These are phyloP conservation scores for Pimephales promelas DNA, from an alignment of 2,113 vertebrate species.

Conservation along the genomic window DNA sequence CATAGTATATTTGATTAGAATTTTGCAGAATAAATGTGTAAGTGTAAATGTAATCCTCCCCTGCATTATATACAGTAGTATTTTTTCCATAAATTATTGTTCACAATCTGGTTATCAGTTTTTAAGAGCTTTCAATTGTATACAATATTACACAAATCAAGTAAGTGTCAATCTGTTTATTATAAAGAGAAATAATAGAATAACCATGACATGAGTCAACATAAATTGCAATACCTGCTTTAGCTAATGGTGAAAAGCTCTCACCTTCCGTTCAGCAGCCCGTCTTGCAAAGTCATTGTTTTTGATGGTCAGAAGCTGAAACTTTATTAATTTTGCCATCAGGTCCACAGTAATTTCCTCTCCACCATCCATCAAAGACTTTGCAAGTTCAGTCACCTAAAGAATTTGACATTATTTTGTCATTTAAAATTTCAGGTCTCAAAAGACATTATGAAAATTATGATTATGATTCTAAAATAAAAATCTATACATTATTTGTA, in stretches of 20 bases:
- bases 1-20: not conserved
- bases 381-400: conserved; percentile 82
- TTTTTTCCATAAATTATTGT: not conserved
- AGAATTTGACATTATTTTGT: not conserved
- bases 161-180: not conserved
- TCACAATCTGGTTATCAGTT: not conserved
- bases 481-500: not conserved
- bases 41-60: not conserved
- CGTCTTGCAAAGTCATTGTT: conserved; percentile 76
- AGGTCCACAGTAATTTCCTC: conserved; percentile 81
- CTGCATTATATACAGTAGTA: not conserved
- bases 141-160: not conserved
- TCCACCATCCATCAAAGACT: conserved; percentile 78
- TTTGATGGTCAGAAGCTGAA: conserved; percentile 85
- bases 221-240: too few species aligned
- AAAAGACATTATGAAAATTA: too few species aligned
- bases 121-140: not conserved
- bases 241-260: not conserved
- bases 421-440: not conserved
- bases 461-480: too few species aligned
- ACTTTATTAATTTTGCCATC: conserved; percentile 89
- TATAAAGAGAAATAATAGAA: not conserved
- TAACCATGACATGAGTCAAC: not conserved
- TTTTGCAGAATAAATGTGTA: not conserved
- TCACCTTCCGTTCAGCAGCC: conserved; percentile 75